Evolutionary conservation across 2,113 vertebrate genomes (phyloP), one percentile per base, ranked within the genome.

Genomic region (Rhineura floridana): DNA sequence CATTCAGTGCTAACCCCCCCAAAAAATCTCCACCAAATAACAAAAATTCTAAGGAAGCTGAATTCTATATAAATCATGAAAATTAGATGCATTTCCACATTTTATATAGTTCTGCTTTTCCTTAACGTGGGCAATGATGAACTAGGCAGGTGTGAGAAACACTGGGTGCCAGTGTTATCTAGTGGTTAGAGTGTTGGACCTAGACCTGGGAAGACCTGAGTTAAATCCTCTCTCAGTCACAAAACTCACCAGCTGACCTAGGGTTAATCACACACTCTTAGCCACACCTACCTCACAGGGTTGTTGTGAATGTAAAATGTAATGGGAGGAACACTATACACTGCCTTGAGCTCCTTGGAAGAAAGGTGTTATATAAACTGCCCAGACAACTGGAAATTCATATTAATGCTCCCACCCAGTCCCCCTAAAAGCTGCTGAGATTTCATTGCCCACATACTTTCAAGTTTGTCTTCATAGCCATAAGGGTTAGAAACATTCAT

Each of bases 31-130:
- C 25, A 65, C 39, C 67, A 70, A 36, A 33, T 63, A 85, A 77
- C 6, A 12, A 33, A 76, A 59, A 85, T 84, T 85, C 75, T n/a
- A 63, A n/a, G 79, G 59, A 72, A 87, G n/a, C 48, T 55, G 65
- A 59, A 81, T 62, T 87, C 67, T 50, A 19, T 78, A 23, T 65
- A 28, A 82, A 50, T 28, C 21, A 28, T 67, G 25, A 25, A 52
- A 55, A 78, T 65, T 48, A 52, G 25, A 3, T 80, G 36, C 2
- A 50, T 19, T 76, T 88, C 69, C 25, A 39, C 15, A 62, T 46
- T 83, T 77, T 50, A 4, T 46, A 76, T 73, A 39, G n/a, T 65
- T 59, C 67, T 70, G 39, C 48, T 87, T 39, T 72, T 30, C 33
- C 46, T 48, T 15, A 50, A 55, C 21, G 23, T 72, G 48, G 39